Percentiles rank a stretch among this genome's conserved stretches.
Conservation (phyloP, 1,140 invertebrate genomes). For the Bombus cullumanus region DNA sequence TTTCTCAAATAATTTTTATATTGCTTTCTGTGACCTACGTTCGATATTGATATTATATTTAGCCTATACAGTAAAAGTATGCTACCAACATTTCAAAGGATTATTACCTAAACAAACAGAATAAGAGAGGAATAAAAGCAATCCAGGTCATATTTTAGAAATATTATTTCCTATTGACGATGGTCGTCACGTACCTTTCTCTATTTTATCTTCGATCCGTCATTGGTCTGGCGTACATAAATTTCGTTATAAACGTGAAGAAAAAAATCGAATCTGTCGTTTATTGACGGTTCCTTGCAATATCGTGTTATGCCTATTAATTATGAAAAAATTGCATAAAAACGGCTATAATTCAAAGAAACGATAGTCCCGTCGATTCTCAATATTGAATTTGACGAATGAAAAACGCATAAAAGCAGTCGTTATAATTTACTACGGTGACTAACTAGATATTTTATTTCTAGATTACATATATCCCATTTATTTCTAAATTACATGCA, state of each 20-base stretch:
- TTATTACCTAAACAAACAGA: background rate
- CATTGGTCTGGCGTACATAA: background rate
- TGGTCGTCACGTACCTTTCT: background rate
- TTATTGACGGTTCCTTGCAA: background rate
- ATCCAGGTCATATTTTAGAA: background rate
- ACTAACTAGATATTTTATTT: background rate
- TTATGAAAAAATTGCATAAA: background rate
- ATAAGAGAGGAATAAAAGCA: background rate
- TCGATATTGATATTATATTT: too few species aligned
- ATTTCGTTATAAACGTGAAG: background rate
- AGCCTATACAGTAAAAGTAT: background rate
- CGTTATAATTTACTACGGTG: background rate
- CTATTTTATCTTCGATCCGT: too few species aligned
- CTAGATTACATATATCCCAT: background rate
- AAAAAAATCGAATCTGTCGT: background rate
- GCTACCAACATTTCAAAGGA: background rate
- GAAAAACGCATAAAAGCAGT: background rate
- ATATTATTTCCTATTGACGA: background rate
- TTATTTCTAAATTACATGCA: background rate
- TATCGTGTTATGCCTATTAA: background rate
- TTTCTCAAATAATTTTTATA: too few species aligned
- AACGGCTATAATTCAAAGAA: background rate
- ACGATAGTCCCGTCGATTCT: background rate
- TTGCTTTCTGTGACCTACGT: too few species aligned
- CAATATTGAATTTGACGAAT: background rate